Conservation (phyloP, 1,140 invertebrate genomes). For the Dolichoris vasculosae region DNA sequence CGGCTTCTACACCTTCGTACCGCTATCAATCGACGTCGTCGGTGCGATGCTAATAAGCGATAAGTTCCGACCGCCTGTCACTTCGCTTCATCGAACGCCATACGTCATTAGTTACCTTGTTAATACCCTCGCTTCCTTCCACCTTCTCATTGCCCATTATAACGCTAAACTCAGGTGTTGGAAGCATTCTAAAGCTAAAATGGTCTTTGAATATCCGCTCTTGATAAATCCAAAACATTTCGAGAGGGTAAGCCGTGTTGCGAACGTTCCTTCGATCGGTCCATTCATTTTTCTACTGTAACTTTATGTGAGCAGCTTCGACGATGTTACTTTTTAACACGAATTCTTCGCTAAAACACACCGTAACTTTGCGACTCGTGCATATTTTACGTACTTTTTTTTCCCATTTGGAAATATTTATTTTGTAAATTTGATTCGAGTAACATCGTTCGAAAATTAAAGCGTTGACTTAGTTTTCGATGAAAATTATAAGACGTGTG, state of each 20-base stretch:
- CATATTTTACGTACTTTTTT: too few species aligned
- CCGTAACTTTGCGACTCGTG: too few species aligned
- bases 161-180: background rate
- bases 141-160: background rate
- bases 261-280: too few species aligned
- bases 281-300: too few species aligned
- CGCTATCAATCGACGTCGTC: background rate
- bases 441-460: too few species aligned
- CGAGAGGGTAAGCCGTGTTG: background rate
- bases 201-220: background rate
- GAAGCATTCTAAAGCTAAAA: background rate
- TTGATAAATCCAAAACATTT: background rate
- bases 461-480: too few species aligned
- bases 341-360: too few species aligned
- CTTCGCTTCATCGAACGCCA: background rate
- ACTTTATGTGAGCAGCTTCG: too few species aligned
- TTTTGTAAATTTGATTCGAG: too few species aligned
- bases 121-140: background rate
- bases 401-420: too few species aligned
- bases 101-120: slow-evolving; percentile 32
- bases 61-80: slow-evolving; percentile 8
- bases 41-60: slow-evolving; percentile 25
- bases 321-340: too few species aligned
- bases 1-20: background rate
- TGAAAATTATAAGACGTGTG: too few species aligned